Base-by-base conservation (phyloP, 2,113 vertebrate genomes). In the Collichthys lucidus region DNA sequence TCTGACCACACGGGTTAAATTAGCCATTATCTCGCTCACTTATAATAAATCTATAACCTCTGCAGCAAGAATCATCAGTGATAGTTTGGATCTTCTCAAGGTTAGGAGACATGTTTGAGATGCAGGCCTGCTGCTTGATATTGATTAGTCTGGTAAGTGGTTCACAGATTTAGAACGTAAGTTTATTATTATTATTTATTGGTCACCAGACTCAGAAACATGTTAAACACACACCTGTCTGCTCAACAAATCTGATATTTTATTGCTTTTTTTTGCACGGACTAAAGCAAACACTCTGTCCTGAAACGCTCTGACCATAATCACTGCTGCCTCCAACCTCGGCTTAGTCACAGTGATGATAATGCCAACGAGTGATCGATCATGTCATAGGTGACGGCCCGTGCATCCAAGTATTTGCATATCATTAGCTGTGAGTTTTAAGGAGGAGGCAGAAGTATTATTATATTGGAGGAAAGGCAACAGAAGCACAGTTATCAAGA, bases 361-460 rank as follows among this genome's bases (percentile, higher is more conserved):
- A 20, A 4, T 4, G 64, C 40, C 49, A 77, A 65, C 20, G 60
- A 9, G 46, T 49, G 19, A 67, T 66, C 63, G 44, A 26, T 74
- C 44, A 59, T 10, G 26, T 49, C 20, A 42, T 3, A 12, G 40
- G 47, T 40, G 40, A 52, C 47, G 42, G 44, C 24, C 56, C 74
- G 8, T 53, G 20, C 29, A 14, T 4, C 11, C 12, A 15, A n/a
- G 11, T 57, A 72, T 88, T 76, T 85, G 86, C 74, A 79, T 82
- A 42, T 4, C 29, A 14, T 78, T 67, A 15, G 17, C 52, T 31
- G 14, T 29, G 59, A 44, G 22, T 29, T 16, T 15, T 40, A 29
- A 40, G 29, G 10, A 17, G 67, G 57, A 72, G 40, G 40, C 46
- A 59, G 60, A 31, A 31, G 53, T 55, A 15, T 79, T 47, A 47